A percentile compares a stretch with the other conserved stretches of the same genome.
Conservation (phyloP, 1,140 invertebrate species). For the Lithobius niger region DNA sequence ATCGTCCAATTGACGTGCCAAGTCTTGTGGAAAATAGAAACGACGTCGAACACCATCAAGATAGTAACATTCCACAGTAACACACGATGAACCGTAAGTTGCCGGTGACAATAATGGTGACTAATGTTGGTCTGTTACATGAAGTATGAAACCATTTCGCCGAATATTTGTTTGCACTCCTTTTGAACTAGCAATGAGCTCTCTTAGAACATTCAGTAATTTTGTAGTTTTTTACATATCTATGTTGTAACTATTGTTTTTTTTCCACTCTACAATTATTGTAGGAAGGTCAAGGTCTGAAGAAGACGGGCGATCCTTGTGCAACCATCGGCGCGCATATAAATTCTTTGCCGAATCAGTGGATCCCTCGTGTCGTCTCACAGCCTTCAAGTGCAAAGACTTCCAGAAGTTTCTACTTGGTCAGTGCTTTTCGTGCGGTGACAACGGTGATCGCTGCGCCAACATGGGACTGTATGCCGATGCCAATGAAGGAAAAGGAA, state of each 20-base stretch:
- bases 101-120: too few species aligned
- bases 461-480: conserved; percentile 92
- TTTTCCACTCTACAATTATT: background rate
- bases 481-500: conserved; percentile 55
- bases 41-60: too few species aligned
- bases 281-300: conserved; percentile 35
- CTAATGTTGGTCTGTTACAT: too few species aligned
- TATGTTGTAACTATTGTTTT: background rate
- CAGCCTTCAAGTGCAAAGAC: conserved; percentile 67
- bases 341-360: conserved; percentile 88
- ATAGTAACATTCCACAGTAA: too few species aligned
- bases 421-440: conserved; percentile 50
- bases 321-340: conserved; percentile 81
- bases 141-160: too few species aligned
- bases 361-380: conserved; percentile 74
- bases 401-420: conserved; percentile 72
- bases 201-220: too few species aligned
- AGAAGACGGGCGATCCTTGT: conserved; percentile 72
- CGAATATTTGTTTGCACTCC: too few species aligned
- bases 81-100: too few species aligned
- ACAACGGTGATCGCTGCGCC: conserved; percentile 48
- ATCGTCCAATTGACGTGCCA: too few species aligned
- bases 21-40: too few species aligned
- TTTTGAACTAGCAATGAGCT: too few species aligned
- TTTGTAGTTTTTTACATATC: too few species aligned